A percentile compares a stretch with the other conserved stretches of the same genome.
Evolutionary conservation across 2,113 vertebrate genomes (phyloP).

Genomic region (Cyphotilapia sp.): DNA sequence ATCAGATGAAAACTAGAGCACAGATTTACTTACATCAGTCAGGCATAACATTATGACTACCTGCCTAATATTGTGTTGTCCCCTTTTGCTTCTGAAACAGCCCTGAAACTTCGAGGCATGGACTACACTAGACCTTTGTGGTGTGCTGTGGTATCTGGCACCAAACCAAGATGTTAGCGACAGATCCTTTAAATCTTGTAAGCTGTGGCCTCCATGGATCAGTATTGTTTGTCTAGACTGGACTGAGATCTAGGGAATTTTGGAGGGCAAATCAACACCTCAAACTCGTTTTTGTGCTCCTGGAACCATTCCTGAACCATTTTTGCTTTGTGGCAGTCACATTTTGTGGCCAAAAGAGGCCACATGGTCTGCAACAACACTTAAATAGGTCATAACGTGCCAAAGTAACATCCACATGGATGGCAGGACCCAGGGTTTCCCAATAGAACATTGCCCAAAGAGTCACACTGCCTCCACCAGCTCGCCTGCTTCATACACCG

Average conservation of each 20-base stretch:
- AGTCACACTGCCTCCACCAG: background rate
- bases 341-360: background rate
- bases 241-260: background rate
- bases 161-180: background rate
- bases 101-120: background rate
- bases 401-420: background rate
- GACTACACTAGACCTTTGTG: background rate
- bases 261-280: background rate
- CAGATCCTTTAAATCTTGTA: background rate
- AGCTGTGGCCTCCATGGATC: background rate
- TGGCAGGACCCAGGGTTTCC: background rate
- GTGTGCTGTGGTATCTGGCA: background rate
- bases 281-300: background rate
- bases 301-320: accelerated
- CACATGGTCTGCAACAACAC: background rate
- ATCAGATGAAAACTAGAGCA: background rate
- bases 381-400: background rate
- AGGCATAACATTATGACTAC: background rate
- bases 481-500: background rate
- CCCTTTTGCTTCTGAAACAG: background rate
- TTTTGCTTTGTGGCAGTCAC: background rate
- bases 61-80: background rate
- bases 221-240: background rate
- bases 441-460: background rate
- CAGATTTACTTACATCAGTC: background rate